These are phyloP conservation scores for Frieseomelitta varia DNA, from an alignment of 1,140 invertebrate species.

Conservation along the genomic window DNA sequence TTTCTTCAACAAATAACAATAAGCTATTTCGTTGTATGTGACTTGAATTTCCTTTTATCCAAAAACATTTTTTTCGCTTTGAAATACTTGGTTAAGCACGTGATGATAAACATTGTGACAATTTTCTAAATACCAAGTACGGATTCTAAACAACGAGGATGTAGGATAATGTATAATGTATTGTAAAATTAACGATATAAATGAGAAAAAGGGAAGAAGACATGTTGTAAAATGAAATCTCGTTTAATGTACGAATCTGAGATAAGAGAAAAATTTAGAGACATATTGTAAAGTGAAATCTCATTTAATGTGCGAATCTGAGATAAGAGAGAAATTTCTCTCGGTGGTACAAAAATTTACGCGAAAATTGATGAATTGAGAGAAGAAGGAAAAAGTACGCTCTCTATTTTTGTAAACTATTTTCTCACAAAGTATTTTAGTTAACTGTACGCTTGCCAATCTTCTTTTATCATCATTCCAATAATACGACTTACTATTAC, in stretches of 20 bases:
- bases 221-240: background rate
- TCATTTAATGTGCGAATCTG: background rate
- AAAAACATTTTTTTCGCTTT: background rate
- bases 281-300: too few relatives aligned
- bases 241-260: background rate
- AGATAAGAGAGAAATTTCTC: slow-evolving; percentile 43
- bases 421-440: slow-evolving; percentile 2
- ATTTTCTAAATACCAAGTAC: background rate
- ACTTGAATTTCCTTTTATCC: background rate
- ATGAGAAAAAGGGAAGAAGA: background rate
- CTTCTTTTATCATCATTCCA: background rate
- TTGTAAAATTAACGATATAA: background rate
- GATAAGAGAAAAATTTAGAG: too few relatives aligned
- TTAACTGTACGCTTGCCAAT: slow-evolving; percentile 7
- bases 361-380: slow-evolving; percentile 22
- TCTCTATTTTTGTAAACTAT: background rate
- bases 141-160: too few relatives aligned
- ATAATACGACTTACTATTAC: background rate
- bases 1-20: background rate
- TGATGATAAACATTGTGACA: background rate
- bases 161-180: too few relatives aligned
- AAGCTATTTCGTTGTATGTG: background rate
- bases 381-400: background rate
- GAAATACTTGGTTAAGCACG: background rate
- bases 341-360: slow-evolving; percentile 10